Percentiles rank a stretch among this genome's conserved stretches.
Conservation (phyloP, 2,888 invertebrate genomes). For the Axea sp. region DNA sequence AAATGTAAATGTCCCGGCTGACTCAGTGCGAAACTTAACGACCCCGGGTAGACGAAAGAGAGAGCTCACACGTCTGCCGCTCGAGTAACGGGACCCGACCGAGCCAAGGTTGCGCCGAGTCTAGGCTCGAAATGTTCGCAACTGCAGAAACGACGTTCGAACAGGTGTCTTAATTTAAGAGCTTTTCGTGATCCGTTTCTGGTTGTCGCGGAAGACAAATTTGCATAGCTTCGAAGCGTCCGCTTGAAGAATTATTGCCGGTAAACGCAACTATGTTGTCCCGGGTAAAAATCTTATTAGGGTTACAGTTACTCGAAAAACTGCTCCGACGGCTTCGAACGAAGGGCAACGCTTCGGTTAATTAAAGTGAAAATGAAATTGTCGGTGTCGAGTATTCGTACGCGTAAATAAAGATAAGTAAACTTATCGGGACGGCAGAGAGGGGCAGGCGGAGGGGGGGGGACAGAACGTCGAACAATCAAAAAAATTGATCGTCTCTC, state of each 20-base stretch:
- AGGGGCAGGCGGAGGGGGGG: too few species aligned
- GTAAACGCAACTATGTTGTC: constrained; percentile 24
- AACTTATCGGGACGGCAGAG: too few species aligned
- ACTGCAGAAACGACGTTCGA: constrained; percentile 32
- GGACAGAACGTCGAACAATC: too few species aligned
- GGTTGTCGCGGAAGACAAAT: constrained; percentile 45
- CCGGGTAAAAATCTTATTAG: neutral
- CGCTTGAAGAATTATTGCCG: constrained; percentile 1
- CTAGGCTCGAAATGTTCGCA: constrained; percentile 51
- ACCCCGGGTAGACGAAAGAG: constrained; percentile 60
- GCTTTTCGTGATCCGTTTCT: constrained; percentile 49
- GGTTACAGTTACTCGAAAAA: constrained; percentile 24
- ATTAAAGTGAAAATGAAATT: too few species aligned
- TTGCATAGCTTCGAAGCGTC: constrained; percentile 23
- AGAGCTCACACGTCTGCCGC: constrained; percentile 59
- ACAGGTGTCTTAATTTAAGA: constrained; percentile 58
- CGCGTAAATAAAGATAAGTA: too few species aligned
- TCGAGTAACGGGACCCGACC: constrained; percentile 49
- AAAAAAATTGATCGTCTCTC: too few species aligned
- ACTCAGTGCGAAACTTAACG: constrained; percentile 57
- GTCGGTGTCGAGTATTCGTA: too few species aligned
- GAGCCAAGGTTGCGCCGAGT: constrained; percentile 54
- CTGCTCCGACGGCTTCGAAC: too few species aligned
- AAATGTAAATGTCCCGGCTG: constrained; percentile 58
- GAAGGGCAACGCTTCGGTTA: too few species aligned